Evolutionary conservation across 2,888 invertebrate species (phyloP).

Genomic region (Mythimna albipuncta): DNA sequence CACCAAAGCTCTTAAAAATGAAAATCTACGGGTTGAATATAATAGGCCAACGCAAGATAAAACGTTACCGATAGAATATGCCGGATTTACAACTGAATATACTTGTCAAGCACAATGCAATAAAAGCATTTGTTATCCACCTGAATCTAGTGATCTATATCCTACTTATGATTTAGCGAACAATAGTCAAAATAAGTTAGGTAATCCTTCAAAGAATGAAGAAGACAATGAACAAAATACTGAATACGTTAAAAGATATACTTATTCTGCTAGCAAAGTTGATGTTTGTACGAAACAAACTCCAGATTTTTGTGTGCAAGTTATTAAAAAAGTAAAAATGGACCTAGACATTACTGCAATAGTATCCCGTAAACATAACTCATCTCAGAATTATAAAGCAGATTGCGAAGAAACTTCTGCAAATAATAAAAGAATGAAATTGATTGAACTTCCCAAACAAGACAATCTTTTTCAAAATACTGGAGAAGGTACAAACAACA

Average conservation of each 20-base stretch:
- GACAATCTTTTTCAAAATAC: neutral
- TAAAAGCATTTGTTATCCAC: slow-evolving; percentile 2
- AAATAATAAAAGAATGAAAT: slow-evolving; percentile 19
- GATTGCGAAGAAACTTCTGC: slow-evolving; percentile 8
- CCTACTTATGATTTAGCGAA: slow-evolving; percentile 8
- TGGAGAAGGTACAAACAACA: neutral
- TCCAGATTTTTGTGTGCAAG: slow-evolving; percentile 68
- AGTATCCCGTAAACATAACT: slow-evolving; percentile 54
- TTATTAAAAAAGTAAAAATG: slow-evolving; percentile 79
- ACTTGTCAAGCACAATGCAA: neutral
- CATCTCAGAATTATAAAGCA: slow-evolving; percentile 8
- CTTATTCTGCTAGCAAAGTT: slow-evolving; percentile 73
- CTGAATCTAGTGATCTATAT: too few species aligned
- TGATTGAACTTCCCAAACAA: neutral
- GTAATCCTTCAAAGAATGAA: neutral
- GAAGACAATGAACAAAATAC: slow-evolving; percentile 13
- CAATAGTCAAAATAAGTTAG: neutral
- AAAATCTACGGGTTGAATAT: neutral
- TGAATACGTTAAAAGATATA: slow-evolving; percentile 69
- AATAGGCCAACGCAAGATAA: neutral
- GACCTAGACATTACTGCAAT: slow-evolving; percentile 81
- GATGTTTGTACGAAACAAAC: slow-evolving; percentile 72
- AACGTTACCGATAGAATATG: neutral
- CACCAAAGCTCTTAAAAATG: neutral
- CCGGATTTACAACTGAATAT: neutral